Evolutionary conservation across 1,140 invertebrate genomes (phyloP), one percentile per base, ranked within the genome.

Genomic region (Platorchestia sp.): DNA sequence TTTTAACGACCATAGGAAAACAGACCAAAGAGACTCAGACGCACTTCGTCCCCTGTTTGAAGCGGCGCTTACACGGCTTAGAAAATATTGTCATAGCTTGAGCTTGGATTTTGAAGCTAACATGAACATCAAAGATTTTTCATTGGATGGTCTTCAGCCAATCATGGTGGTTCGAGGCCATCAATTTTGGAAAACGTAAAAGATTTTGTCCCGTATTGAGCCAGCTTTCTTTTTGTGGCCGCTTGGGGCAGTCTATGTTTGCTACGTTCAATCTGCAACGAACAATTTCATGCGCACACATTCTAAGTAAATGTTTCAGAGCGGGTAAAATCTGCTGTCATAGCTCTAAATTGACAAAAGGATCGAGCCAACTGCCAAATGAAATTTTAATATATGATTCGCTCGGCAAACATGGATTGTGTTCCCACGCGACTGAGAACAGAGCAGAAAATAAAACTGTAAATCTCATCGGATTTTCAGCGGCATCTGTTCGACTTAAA

Each of bases 81-180:
- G 59, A 75, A 75, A 75, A 75, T 75, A 75, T 75, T 75, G 59
- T 75, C 59, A 75, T 75, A 22, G 59, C 59, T 75, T 75, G 59
- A 75, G 59, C 59, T 75, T 75, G 59, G 59, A 75, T 75, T 75
- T 75, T 75, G 59, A 75, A 75, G 59, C 59, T 75, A 75, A 75
- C 59, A 75, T 22, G 59, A 75, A 75, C 59, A 75, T 75, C 59
- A 75, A 75, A 75, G 59, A 75, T 75, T 75, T 75, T 75, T 75
- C 59, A 75, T 75, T 75, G 59, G 59, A 10, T 75, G 59, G 59
- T 75, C 59, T 75, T 75, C 59, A 36, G 59, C 59, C 59, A 75
- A 75, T 75, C 59, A 75, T 75, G 59, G 59, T 75, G 14, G 59
- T 75, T 75, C 59, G 59, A 75, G 59, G 59, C 59, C 59, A 75